These are phyloP conservation scores for Trachymyrmex cornetzi DNA, from an alignment of 1,140 invertebrate genomes.

Conservation along the genomic window DNA sequence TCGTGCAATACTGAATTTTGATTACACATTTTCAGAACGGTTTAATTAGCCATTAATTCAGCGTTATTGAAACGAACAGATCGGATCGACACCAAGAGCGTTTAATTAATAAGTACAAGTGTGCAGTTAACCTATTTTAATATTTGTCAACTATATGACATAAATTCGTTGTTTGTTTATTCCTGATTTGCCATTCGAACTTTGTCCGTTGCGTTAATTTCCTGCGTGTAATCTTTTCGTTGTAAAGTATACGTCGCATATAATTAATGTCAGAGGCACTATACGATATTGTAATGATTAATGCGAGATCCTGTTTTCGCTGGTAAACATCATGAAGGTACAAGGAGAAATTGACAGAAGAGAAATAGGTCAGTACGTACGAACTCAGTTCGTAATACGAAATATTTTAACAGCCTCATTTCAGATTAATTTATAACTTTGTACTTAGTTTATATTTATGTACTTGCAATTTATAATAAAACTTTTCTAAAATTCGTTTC, in stretches of 20 bases:
- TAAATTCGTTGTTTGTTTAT: not conserved
- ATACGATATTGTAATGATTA: not conserved
- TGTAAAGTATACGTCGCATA: not conserved
- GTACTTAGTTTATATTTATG: not conserved
- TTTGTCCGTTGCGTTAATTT: not conserved
- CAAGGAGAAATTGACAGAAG: not conserved
- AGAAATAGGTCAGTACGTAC: not conserved
- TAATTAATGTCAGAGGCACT: not conserved
- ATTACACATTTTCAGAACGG: conserved; percentile 13
- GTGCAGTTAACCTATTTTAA: conserved; percentile 21
- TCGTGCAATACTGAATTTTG: conserved; percentile 7
- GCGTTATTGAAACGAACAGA: not conserved
- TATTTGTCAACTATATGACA: not conserved
- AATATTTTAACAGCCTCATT: not conserved
- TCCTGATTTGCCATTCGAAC: not conserved
- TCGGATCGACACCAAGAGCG: not conserved
- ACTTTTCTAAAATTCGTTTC: not conserved
- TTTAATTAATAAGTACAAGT: conserved; percentile 29
- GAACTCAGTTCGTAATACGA: not conserved
- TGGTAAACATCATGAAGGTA: not conserved
- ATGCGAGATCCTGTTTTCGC: not conserved
- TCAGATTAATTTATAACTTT: not conserved
- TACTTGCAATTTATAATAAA: not conserved
- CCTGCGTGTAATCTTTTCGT: not conserved
- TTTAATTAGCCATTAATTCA: conserved; percentile 19